Conservation (phyloP, 2,888 invertebrate genomes). For the Meganola albula region DNA sequence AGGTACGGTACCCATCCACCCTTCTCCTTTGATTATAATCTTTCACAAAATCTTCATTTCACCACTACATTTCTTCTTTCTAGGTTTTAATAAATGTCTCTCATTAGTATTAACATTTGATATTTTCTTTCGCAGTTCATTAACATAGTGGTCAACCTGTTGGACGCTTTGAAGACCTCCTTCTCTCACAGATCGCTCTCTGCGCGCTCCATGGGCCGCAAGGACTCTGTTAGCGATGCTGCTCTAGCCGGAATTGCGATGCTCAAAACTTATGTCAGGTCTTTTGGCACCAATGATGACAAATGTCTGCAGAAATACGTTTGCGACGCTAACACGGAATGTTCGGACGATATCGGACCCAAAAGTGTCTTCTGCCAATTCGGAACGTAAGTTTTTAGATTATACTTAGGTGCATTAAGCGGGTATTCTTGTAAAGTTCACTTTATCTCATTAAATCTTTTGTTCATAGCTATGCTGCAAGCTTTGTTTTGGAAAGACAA, state of each 20-base stretch:
- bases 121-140: slow-evolving; percentile 82
- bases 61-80: slow-evolving; percentile 5
- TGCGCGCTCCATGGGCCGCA: slow-evolving; percentile 90
- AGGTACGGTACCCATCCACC: slow-evolving; percentile 85
- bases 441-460: slow-evolving; percentile 10
- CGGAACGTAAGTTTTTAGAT: slow-evolving; percentile 96
- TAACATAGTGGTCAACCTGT: slow-evolving; percentile 92
- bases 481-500: slow-evolving; percentile 88
- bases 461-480: slow-evolving; percentile 86
- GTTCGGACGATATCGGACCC: slow-evolving; percentile 87
- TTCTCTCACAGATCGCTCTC: slow-evolving; percentile 93
- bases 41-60: slow-evolving; percentile 4
- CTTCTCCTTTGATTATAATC: slow-evolving; percentile 47
- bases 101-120: background rate
- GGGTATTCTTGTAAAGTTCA: too few species aligned
- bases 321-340: slow-evolving; percentile 93
- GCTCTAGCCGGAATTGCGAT: slow-evolving; percentile 91
- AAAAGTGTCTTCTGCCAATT: slow-evolving; percentile 94
- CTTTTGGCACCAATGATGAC: slow-evolving; percentile 86
- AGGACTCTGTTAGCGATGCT: slow-evolving; percentile 93
- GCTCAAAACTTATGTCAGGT: slow-evolving; percentile 92
- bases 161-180: slow-evolving; percentile 94
- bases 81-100: slow-evolving; percentile 5
- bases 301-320: slow-evolving; percentile 92
- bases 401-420: too few species aligned